Percentiles rank a stretch among this genome's conserved stretches.
Conservation (phyloP, 2,113 vertebrate species). For the Chloropsis cyanopogon region DNA sequence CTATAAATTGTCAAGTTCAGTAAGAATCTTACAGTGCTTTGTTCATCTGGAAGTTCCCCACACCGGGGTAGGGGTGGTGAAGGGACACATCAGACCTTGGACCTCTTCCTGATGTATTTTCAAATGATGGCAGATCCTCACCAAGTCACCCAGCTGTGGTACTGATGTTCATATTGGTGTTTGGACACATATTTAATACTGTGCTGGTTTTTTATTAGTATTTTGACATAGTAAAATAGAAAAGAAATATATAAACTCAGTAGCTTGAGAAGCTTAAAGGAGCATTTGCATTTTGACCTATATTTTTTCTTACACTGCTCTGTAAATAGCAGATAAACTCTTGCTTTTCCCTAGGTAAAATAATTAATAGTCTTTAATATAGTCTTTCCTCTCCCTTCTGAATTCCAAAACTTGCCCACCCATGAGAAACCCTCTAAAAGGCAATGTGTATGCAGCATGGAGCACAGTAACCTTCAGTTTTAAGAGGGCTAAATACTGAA, state of each 20-base stretch:
- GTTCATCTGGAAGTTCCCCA: background rate
- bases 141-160: background rate
- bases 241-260: background rate
- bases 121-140: background rate
- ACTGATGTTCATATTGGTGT: background rate
- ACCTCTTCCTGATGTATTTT: background rate
- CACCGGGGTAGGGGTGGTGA: background rate
- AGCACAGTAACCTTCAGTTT: background rate
- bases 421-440: background rate
- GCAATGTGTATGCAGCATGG: background rate
- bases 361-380: background rate
- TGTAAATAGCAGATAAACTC: background rate
- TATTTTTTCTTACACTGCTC: background rate
- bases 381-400: background rate
- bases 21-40: background rate
- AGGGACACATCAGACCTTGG: background rate
- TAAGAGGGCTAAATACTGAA: background rate
- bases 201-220: background rate
- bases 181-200: background rate
- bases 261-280: background rate
- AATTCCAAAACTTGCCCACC: background rate
- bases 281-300: constrained; percentile 2
- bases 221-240: background rate
- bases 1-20: background rate
- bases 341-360: background rate